A percentile compares a stretch with the other conserved stretches of the same genome.
Conservation (phyloP, 2,113 vertebrate species). For the Dromas ardeola region DNA sequence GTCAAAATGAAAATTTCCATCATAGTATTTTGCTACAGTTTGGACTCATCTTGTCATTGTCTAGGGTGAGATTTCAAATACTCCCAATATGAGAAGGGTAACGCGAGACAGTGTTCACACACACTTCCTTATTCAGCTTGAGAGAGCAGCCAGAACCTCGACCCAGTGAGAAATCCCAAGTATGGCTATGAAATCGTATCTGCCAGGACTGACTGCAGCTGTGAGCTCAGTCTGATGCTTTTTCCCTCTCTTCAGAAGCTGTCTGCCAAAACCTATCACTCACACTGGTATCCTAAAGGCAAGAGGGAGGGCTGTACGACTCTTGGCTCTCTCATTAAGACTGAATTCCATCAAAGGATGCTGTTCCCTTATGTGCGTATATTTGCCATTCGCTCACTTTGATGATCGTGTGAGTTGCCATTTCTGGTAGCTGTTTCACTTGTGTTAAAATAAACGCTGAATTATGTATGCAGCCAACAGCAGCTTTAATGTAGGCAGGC, state of each 20-base stretch:
- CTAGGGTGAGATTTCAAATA: not conserved
- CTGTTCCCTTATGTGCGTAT: not conserved
- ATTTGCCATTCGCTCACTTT: not conserved
- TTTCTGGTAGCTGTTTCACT: slow-evolving; percentile 14
- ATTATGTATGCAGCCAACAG: not conserved
- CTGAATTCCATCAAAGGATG: not conserved
- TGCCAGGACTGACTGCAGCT: not conserved
- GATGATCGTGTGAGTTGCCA: not conserved
- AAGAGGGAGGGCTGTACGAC: not conserved
- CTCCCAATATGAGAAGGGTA: not conserved
- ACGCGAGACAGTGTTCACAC: not conserved
- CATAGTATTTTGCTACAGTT: not conserved
- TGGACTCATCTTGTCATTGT: not conserved
- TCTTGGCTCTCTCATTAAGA: not conserved
- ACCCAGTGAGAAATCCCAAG: slow-evolving; percentile 44
- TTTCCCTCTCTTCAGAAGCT: not conserved
- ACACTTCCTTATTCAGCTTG: slow-evolving; percentile 44
- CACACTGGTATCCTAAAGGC: not conserved
- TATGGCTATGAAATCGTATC: slow-evolving; percentile 30
- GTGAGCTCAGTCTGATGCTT: not conserved
- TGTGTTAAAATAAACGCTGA: slow-evolving; percentile 10
- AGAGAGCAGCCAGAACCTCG: not conserved
- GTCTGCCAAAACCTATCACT: not conserved
- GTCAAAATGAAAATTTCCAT: not conserved
- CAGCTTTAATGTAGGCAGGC: not conserved